Evolutionary conservation across 2,113 vertebrate species (phyloP).

Genomic region (Varanus salvator): DNA sequence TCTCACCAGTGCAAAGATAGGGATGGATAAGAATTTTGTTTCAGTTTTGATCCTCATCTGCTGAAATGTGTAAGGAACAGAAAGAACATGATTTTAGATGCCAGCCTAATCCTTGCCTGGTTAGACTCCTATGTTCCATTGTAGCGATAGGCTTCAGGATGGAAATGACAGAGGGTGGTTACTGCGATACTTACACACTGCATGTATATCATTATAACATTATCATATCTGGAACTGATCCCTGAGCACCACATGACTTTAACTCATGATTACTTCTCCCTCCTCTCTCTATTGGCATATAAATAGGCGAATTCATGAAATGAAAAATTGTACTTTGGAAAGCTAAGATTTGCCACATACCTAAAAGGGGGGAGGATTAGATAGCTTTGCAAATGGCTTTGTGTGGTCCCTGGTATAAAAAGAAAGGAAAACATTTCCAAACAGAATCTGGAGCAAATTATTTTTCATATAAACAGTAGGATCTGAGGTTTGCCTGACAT

Average conservation of each 20-base stretch:
- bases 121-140: no score
- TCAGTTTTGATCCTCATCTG: no score
- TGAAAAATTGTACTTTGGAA: conserved; percentile 15
- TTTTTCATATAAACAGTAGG: conserved; percentile 48
- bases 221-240: not conserved
- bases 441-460: conserved; percentile 54
- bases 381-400: conserved; percentile 40
- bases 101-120: no score
- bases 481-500: conserved; percentile 51
- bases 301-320: conserved; percentile 3
- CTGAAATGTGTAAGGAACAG: no score
- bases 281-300: not conserved
- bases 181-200: no score
- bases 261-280: not conserved
- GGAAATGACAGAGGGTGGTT: not conserved
- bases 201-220: no score
- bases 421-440: conserved; percentile 7
- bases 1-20: no score
- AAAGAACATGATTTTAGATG: no score
- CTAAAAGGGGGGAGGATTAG: conserved; percentile 15
- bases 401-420: conserved; percentile 42
- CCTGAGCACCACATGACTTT: not conserved
- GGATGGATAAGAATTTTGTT: no score
- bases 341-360: conserved; percentile 32
- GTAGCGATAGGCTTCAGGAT: not conserved